A percentile compares a stretch with the other conserved stretches of the same genome.
Evolutionary conservation across 2,113 vertebrate species (phyloP).

Genomic region (Strix uralensis): DNA sequence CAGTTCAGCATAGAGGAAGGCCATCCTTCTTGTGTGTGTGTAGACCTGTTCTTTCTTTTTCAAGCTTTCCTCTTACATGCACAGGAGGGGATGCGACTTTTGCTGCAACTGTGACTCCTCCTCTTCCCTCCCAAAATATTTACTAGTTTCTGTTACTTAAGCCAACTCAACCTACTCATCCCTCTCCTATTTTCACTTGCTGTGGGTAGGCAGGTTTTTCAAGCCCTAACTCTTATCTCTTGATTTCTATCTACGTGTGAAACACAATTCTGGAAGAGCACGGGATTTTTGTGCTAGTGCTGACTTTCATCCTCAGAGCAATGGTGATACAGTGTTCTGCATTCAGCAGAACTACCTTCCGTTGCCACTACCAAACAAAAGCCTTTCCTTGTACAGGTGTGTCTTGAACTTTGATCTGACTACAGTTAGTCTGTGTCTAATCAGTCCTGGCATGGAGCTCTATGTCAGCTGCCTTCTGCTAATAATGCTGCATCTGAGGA

Average conservation of each 20-base stretch:
- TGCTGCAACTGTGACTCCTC: neutral
- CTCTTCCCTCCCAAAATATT: neutral
- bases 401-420: constrained; percentile 23
- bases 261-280: neutral
- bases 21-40: neutral
- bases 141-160: neutral
- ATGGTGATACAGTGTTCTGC: rapidly evolving
- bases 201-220: neutral
- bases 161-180: neutral
- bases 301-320: neutral
- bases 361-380: neutral
- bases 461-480: neutral
- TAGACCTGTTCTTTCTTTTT: neutral
- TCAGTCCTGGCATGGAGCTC: neutral
- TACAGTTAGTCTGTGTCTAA: neutral
- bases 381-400: neutral
- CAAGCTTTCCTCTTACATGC: rapidly evolving
- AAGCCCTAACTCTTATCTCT: neutral
- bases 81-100: neutral
- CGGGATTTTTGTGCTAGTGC: neutral
- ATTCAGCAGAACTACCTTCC: neutral
- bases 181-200: neutral
- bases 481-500: neutral
- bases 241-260: neutral
- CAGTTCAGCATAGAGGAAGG: neutral